Evolutionary conservation across 37 sponge, comb jelly and placozoan species (phyloP).

Genomic region (Mnemiopsis leidyi): DNA sequence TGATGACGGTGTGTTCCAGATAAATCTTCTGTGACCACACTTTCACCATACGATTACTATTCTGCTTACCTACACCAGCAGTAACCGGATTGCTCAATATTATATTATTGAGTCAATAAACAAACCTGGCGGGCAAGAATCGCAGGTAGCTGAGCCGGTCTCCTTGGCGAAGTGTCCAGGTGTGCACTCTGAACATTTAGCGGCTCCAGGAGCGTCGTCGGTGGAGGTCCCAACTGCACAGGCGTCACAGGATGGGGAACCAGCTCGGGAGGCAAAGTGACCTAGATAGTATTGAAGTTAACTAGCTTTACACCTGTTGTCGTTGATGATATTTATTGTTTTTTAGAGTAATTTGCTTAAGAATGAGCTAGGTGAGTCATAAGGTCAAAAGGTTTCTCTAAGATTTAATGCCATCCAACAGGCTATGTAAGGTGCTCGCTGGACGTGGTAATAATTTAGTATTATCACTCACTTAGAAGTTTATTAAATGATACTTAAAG

Average conservation of each 20-base stretch:
- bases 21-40: not conserved
- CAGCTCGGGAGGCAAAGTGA: not conserved
- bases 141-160: not conserved
- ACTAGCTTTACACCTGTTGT: not conserved
- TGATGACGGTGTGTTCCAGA: not conserved
- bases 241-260: not conserved
- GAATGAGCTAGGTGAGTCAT: no score
- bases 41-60: not conserved
- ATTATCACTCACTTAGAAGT: no score
- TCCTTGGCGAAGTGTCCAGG: not conserved
- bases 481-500: no score
- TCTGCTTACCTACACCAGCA: no score
- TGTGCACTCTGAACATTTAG: not conserved
- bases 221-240: conserved; percentile 44
- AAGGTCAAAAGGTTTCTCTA: no score
- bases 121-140: not conserved
- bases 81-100: no score
- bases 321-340: no score
- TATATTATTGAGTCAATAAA: no score
- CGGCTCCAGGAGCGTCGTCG: not conserved
- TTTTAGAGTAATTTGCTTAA: no score
- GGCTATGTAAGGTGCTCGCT: no score
- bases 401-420: no score
- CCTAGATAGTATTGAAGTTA: not conserved
- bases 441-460: no score